Evolutionary conservation across 2,113 vertebrate genomes (phyloP).

Genomic region (Strix aluco): DNA sequence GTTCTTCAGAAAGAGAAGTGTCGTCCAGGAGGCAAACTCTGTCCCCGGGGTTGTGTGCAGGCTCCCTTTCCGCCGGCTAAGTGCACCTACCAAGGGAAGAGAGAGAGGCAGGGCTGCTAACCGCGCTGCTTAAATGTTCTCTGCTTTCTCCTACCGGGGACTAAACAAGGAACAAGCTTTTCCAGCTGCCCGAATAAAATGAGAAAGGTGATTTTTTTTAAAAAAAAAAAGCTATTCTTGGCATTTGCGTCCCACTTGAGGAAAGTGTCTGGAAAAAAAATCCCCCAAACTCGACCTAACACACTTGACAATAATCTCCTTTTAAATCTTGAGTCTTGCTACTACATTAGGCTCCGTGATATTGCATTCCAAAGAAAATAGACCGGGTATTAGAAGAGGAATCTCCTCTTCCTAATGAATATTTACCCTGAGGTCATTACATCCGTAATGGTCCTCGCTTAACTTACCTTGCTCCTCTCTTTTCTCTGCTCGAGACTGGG

Average conservation of each 20-base stretch:
- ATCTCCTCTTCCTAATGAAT: slow-evolving; percentile 78
- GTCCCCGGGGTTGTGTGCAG: background rate
- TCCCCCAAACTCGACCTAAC: background rate
- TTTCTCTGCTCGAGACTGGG: slow-evolving; percentile 29
- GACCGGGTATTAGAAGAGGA: slow-evolving; percentile 58
- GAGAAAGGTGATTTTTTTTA: background rate
- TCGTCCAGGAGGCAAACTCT: background rate
- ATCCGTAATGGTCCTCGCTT: slow-evolving; percentile 61
- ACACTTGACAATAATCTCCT: slow-evolving; percentile 17
- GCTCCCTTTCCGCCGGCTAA: background rate
- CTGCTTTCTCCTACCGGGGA: background rate
- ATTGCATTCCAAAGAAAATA: slow-evolving; percentile 65
- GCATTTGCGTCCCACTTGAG: background rate
- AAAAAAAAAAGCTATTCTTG: background rate
- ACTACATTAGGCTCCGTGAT: background rate
- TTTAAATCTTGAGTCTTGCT: slow-evolving; percentile 15
- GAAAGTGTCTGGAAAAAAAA: background rate
- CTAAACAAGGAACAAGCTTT: background rate
- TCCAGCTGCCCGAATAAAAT: background rate
- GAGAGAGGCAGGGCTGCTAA: background rate
- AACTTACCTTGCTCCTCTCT: slow-evolving; percentile 70
- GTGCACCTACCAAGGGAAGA: slow-evolving; percentile 23
- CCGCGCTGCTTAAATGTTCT: background rate
- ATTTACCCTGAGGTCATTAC: slow-evolving; percentile 75
- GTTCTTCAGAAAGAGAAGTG: background rate